Evolutionary conservation across 2,888 invertebrate species (phyloP).

Genomic region (Listrodromus nycthemerus): DNA sequence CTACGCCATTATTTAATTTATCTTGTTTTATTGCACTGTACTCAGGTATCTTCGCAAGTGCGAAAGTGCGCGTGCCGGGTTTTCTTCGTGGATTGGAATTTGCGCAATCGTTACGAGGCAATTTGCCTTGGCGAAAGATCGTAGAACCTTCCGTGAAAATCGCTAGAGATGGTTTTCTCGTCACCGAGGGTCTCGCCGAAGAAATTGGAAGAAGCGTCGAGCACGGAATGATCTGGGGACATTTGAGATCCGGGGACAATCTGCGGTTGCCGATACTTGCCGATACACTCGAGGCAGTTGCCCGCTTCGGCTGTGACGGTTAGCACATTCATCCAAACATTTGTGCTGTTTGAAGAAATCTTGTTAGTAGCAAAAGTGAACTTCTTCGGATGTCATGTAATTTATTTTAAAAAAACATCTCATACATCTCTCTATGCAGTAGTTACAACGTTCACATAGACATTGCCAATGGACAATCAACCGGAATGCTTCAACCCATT

Average conservation of each 20-base stretch:
- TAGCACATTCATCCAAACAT: conserved; percentile 37
- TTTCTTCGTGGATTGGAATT: conserved; percentile 87
- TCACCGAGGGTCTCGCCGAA: conserved; percentile 85
- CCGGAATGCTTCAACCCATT: too few relatives aligned
- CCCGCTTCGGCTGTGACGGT: conserved; percentile 82
- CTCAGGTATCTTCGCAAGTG: conserved; percentile 69
- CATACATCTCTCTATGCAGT: too few relatives aligned
- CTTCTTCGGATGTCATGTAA: too few relatives aligned
- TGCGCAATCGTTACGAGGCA: conserved; percentile 86
- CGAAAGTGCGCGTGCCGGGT: conserved; percentile 85
- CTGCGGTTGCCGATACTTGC: conserved; percentile 85
- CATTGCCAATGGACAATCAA: too few relatives aligned
- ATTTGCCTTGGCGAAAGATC: conserved; percentile 87
- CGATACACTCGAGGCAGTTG: conserved; percentile 86
- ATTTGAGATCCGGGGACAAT: conserved; percentile 83
- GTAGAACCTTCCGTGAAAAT: conserved; percentile 87
- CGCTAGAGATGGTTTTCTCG: conserved; percentile 86
- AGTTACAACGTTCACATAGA: too few relatives aligned
- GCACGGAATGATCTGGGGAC: conserved; percentile 83
- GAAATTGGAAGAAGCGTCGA: conserved; percentile 83
- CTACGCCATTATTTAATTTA: neutral
- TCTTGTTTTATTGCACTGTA: neutral
- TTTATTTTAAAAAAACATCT: too few relatives aligned
- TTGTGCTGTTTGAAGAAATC: too few relatives aligned
- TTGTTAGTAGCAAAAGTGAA: too few relatives aligned